Evolutionary conservation across 2,113 vertebrate species (phyloP).

Genomic region (Lathamus discolor): DNA sequence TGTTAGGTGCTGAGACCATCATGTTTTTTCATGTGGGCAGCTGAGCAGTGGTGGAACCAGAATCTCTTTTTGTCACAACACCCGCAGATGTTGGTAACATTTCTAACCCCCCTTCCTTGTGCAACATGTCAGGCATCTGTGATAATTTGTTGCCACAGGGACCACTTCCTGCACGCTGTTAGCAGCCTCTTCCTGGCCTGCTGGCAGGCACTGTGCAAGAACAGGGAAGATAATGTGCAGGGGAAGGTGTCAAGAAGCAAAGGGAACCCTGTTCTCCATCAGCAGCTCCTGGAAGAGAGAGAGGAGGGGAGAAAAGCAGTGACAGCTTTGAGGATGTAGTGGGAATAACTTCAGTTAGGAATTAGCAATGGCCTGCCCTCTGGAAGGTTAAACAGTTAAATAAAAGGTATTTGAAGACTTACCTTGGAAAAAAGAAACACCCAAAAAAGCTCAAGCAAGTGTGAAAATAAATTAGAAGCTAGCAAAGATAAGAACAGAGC

Average conservation of each 20-base stretch:
- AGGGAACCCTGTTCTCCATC: background rate
- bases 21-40: background rate
- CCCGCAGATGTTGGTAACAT: background rate
- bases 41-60: background rate
- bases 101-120: background rate
- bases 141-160: slow-evolving; percentile 4
- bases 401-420: background rate
- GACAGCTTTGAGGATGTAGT: background rate
- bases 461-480: background rate
- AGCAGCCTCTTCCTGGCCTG: background rate
- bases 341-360: background rate
- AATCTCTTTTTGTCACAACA: background rate
- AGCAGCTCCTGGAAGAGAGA: background rate
- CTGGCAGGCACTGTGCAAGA: background rate
- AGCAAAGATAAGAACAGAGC: background rate
- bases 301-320: background rate
- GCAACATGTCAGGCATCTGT: fast-evolving
- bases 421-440: background rate
- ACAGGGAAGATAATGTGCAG: background rate
- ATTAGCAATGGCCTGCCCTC: background rate
- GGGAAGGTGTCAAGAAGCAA: background rate
- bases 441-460: background rate
- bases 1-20: fast-evolving
- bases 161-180: background rate
- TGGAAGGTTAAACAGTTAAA: background rate